phyloP scores from a whole-genome alignment of 2,797 vertebrate species.

The Presbytis comata region DNA sequence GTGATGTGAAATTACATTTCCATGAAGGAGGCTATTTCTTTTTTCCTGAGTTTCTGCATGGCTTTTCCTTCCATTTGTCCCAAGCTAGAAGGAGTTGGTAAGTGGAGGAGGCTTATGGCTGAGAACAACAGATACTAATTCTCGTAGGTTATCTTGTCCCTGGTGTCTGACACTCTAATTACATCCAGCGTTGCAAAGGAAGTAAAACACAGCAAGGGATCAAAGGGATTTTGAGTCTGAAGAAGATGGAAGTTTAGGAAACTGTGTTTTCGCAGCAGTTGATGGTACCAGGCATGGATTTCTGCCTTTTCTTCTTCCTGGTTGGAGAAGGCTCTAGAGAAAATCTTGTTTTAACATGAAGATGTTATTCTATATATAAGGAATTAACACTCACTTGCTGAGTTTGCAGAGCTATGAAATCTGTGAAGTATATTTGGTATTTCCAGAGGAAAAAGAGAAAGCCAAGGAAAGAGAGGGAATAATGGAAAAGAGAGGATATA shows the following conservation, averaged over 20 bases:
- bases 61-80: background rate
- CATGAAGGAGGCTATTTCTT: background rate
- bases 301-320: background rate
- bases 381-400: background rate
- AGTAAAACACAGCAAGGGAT: background rate
- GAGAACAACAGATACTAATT: background rate
- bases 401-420: background rate
- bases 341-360: background rate
- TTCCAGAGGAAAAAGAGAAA: background rate
- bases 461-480: background rate
- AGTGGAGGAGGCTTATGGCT: background rate
- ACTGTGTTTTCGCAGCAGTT: background rate
- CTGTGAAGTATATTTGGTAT: background rate
- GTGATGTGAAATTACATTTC: background rate
- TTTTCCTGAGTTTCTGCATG: background rate
- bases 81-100: background rate
- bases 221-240: background rate
- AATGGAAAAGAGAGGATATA: background rate
- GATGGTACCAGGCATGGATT: rapidly evolving
- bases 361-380: background rate
- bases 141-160: background rate
- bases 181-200: background rate
- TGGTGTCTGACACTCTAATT: background rate
- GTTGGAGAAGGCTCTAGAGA: background rate
- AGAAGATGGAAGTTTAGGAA: background rate